Percentiles rank a stretch among this genome's conserved stretches.
Conservation (phyloP, 2,888 invertebrate genomes). For the Eupithecia dodoneata region DNA sequence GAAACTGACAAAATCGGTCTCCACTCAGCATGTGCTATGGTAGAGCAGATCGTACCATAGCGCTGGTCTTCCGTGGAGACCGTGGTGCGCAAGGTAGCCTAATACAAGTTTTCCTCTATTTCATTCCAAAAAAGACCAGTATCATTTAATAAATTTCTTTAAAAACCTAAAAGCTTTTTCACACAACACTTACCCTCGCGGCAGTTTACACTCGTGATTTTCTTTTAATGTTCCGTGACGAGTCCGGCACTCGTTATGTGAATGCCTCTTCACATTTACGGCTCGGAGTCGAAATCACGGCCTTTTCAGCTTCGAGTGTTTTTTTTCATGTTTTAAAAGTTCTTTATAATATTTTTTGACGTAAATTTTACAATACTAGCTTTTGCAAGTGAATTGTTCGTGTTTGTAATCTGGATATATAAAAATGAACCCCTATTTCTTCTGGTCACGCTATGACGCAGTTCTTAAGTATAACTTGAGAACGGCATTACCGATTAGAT, state of each 20-base stretch:
- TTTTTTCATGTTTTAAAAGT: not conserved
- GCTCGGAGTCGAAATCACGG: slow-evolving; percentile 35
- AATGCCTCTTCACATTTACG: slow-evolving; percentile 37
- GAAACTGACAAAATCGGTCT: too few species aligned
- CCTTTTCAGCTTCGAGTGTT: slow-evolving; percentile 10
- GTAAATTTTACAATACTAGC: not conserved
- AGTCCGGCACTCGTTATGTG: slow-evolving; percentile 41
- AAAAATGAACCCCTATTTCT: too few species aligned
- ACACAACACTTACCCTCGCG: not conserved
- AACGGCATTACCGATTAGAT: too few species aligned
- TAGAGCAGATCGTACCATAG: too few species aligned
- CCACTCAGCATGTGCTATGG: too few species aligned
- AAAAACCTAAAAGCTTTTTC: not conserved
- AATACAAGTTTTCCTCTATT: not conserved
- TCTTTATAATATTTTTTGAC: not conserved
- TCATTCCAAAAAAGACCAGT: not conserved
- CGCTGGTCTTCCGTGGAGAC: too few species aligned
- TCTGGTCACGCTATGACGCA: too few species aligned
- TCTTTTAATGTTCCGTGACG: slow-evolving; percentile 41
- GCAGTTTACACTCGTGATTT: slow-evolving; percentile 22
- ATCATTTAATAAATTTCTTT: not conserved
- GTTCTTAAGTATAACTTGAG: too few species aligned
- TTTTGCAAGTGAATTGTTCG: not conserved
- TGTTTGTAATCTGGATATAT: not conserved
- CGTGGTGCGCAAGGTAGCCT: too few species aligned